Conservation (phyloP, 1,140 invertebrate species). For the Platyura marginata region DNA sequence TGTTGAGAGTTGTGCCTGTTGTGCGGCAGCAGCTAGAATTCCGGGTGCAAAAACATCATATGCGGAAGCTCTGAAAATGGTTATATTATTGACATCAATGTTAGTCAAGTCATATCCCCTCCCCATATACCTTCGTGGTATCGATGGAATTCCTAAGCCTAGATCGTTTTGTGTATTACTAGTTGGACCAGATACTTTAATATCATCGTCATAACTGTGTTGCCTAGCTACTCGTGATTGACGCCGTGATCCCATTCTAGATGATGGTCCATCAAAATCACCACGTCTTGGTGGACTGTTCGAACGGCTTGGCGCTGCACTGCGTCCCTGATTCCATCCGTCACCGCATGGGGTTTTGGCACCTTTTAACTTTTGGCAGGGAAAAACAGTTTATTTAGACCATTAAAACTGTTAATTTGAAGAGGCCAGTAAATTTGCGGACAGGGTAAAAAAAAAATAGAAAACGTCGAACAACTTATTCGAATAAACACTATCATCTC, state of each 20-base stretch:
- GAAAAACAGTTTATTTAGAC: not conserved
- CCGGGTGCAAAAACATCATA: slow-evolving; percentile 51
- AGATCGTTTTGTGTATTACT: slow-evolving; percentile 19
- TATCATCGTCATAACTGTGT: slow-evolving; percentile 64
- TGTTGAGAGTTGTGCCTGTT: slow-evolving; percentile 18
- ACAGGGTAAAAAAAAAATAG: too few relatives aligned
- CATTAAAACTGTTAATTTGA: too few relatives aligned
- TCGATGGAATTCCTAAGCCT: slow-evolving; percentile 40
- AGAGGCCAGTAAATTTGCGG: too few relatives aligned
- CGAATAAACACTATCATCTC: too few relatives aligned
- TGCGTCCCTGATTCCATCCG: slow-evolving; percentile 20
- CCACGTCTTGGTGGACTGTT: slow-evolving; percentile 26
- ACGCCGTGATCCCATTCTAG: slow-evolving; percentile 29
- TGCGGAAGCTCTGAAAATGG: slow-evolving; percentile 42
- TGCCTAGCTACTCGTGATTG: slow-evolving; percentile 53
- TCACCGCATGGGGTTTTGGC: slow-evolving; percentile 9
- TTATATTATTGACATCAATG: not conserved
- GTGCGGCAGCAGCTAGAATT: slow-evolving; percentile 14
- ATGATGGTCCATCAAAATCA: slow-evolving; percentile 15
- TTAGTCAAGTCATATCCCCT: not conserved
- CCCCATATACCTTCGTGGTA: slow-evolving; percentile 36
- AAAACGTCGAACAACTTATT: too few relatives aligned
- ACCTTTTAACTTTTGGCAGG: slow-evolving; percentile 8
- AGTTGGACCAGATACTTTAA: slow-evolving; percentile 22
- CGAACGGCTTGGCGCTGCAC: slow-evolving; percentile 27